Base-by-base conservation (phyloP, 2,797 vertebrate species). In the Leuciscus waleckii region DNA sequence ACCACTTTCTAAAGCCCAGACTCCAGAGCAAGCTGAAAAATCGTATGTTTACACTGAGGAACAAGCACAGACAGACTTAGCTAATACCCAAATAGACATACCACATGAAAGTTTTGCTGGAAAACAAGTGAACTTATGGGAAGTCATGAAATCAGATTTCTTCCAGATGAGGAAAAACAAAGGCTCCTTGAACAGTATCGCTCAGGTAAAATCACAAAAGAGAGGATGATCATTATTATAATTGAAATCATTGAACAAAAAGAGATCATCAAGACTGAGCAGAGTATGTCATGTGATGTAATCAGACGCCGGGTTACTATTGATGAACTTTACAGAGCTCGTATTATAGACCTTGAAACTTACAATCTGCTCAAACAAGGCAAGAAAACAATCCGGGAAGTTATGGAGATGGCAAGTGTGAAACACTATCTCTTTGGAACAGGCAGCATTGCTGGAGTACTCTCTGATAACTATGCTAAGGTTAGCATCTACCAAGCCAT, bases 201-300 rank as follows among this genome's bases (percentile, higher is more conserved):
- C 83, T 93, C 95, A 0, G 98, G 98, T 2, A 95, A 93, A 0
- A 96, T 99, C 85, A 97, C 97, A 86, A 99, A 97, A 91, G 98
- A 99, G 4, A 96, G 98, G 85, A 97, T 99, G 97, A 93, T 99
- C 70, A 95, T 99, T 86, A 98, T 99, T 70, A 96, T 99, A 87
- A 97, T 99, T 0, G 98, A 99, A 94, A 99, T 99, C 79, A 97
- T 99, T 0, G 97, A 99, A 92, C 97, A 96, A 89, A 97, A 97
- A 0, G 97, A 99, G 93, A 94, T 96, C 54, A 89, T 97, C 35
- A 95, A 95, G 77, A 92, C 94, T 75, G 97, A 98, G 91, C 95
- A 96, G 79, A 90, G 92, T 35, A 92, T 94, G 0, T 96, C 97
- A 58, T 98, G 96, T 2, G 97, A 98, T 81, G 95, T 97, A 0